Conservation (phyloP, 2,797 vertebrate species). For the Brachyalestes nurse region DNA sequence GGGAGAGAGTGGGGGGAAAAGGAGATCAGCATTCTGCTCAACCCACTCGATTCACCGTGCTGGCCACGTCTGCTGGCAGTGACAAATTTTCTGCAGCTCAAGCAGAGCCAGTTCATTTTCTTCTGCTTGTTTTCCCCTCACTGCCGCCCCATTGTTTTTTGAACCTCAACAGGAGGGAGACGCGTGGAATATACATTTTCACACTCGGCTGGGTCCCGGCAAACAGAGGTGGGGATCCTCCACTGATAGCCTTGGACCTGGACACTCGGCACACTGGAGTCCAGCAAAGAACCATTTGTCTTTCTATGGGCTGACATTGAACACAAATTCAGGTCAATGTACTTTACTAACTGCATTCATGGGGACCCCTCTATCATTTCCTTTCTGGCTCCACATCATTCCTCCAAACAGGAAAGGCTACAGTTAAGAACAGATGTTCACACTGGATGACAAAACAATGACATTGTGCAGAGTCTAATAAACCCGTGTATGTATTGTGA, state of each 20-base stretch:
- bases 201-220: slow-evolving; percentile 32
- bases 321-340: slow-evolving; percentile 28
- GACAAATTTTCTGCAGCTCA: slow-evolving; percentile 56
- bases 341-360: slow-evolving; percentile 6
- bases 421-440: slow-evolving; percentile 16
- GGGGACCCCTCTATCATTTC: not conserved
- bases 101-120: slow-evolving; percentile 50
- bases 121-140: slow-evolving; percentile 47
- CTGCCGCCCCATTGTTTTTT: slow-evolving; percentile 47
- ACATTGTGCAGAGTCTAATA: not conserved
- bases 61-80: slow-evolving; percentile 51
- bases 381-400: not conserved
- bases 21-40: slow-evolving; percentile 57
- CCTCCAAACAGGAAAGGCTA: not conserved
- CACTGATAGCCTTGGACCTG: slow-evolving; percentile 24
- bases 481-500: not conserved
- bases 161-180: slow-evolving; percentile 48
- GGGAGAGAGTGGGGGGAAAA: slow-evolving; percentile 8
- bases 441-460: not conserved
- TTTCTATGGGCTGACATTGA: slow-evolving; percentile 17
- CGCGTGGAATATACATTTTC: slow-evolving; percentile 51
- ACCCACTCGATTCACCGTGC: slow-evolving; percentile 33
- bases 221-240: slow-evolving; percentile 26
- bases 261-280: not conserved
- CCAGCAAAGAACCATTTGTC: slow-evolving; percentile 30